These are phyloP conservation scores for Myodes glareolus DNA, from an alignment of 2,113 vertebrate species.

Conservation along the genomic window DNA sequence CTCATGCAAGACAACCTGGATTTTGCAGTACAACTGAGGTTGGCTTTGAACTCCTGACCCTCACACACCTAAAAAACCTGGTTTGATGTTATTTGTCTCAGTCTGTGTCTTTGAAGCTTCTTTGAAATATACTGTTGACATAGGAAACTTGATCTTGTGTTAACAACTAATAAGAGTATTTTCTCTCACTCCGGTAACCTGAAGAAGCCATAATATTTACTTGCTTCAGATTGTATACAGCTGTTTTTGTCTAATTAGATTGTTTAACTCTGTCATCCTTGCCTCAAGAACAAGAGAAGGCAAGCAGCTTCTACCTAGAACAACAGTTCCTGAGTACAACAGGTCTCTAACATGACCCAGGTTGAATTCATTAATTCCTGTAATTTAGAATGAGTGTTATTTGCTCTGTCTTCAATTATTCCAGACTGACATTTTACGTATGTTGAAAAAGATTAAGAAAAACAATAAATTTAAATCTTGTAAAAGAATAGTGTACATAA, in stretches of 20 bases:
- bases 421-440: constrained; percentile 16
- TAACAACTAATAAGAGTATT: neutral
- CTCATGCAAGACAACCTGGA: neutral
- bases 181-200: neutral
- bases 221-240: constrained; percentile 30
- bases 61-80: neutral
- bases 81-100: neutral
- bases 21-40: neutral
- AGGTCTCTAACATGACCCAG: neutral
- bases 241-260: constrained; percentile 12
- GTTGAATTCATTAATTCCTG: neutral
- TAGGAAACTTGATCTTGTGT: neutral
- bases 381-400: neutral
- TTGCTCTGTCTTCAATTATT: constrained; percentile 27
- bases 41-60: neutral
- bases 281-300: neutral
- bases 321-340: neutral
- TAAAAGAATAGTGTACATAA: neutral
- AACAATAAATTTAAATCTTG: constrained; percentile 31
- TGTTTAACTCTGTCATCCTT: neutral
- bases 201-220: neutral
- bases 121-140: constrained; percentile 34
- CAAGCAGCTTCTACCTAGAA: neutral
- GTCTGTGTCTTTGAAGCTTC: constrained; percentile 33
- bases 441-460: constrained; percentile 32